A percentile compares a stretch with the other conserved stretches of the same genome.
Conservation (phyloP, 2,888 invertebrate genomes). For the Perdita meconis region DNA sequence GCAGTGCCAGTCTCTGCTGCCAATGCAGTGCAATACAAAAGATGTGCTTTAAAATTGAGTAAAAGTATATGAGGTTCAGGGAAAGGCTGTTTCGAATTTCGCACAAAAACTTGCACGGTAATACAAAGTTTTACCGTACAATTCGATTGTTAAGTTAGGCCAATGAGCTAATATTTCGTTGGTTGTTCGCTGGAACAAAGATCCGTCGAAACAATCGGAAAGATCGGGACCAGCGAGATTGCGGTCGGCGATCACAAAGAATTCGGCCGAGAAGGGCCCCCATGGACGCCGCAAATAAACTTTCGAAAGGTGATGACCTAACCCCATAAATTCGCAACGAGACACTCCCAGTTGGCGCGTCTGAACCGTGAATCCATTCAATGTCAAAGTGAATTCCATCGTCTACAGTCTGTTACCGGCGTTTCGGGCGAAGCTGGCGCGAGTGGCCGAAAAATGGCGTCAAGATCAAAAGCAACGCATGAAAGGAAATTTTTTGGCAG, state of each 20-base stretch:
- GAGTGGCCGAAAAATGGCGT: slow-evolving; percentile 42
- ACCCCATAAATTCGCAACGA: slow-evolving; percentile 77
- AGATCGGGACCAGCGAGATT: slow-evolving; percentile 12
- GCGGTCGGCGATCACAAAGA: slow-evolving; percentile 41
- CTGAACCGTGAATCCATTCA: slow-evolving; percentile 75
- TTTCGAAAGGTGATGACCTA: slow-evolving; percentile 73
- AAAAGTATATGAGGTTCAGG: no score
- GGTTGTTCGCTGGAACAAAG: not conserved
- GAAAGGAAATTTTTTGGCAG: slow-evolving; percentile 41
- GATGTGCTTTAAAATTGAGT: no score
- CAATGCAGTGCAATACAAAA: not conserved
- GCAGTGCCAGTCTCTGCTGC: not conserved
- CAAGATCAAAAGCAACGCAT: slow-evolving; percentile 47
- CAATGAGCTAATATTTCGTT: no score
- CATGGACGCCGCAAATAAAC: slow-evolving; percentile 68
- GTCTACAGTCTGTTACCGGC: slow-evolving; percentile 15
- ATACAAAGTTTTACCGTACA: no score
- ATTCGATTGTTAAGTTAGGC: no score
- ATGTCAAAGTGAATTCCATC: slow-evolving; percentile 73
- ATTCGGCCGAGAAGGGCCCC: slow-evolving; percentile 25
- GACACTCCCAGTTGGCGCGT: slow-evolving; percentile 75
- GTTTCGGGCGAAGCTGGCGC: not conserved
- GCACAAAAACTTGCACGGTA: no score
- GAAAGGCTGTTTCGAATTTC: no score
- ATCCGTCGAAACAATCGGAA: not conserved